Percentiles rank a stretch among this genome's conserved stretches.
Evolutionary conservation across 2,888 invertebrate genomes (phyloP).

Genomic region (Lampropteryx suffumata): DNA sequence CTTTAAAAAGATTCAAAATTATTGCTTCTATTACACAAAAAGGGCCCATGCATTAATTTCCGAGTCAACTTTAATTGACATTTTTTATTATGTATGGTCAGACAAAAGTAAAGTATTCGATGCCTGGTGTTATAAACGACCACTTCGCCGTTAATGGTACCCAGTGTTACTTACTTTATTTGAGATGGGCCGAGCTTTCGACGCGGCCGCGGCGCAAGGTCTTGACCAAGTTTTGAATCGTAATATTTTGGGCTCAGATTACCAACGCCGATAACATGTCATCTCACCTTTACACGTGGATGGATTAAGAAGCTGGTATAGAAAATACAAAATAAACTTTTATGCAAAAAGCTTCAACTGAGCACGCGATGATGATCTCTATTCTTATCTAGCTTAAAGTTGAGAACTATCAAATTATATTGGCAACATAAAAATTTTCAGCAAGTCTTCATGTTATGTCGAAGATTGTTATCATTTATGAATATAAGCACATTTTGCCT

Average conservation of each 20-base stretch:
- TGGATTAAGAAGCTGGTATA: conserved; percentile 33
- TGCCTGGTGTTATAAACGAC: conserved; percentile 68
- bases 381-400: too few relatives aligned
- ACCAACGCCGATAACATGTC: conserved; percentile 75
- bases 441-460: too few relatives aligned
- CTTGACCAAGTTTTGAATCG: conserved; percentile 81
- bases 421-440: too few relatives aligned
- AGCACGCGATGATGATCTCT: too few relatives aligned
- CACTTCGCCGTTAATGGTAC: conserved; percentile 71
- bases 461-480: too few relatives aligned
- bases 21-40: conserved; percentile 38
- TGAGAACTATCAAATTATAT: too few relatives aligned
- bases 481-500: too few relatives aligned
- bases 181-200: conserved; percentile 53
- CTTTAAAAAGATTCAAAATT: conserved; percentile 27
- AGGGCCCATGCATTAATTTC: conserved; percentile 61
- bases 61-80: conserved; percentile 66
- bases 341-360: too few relatives aligned
- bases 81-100: conserved; percentile 70
- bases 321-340: too few relatives aligned
- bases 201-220: conserved; percentile 57
- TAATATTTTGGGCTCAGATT: conserved; percentile 83
- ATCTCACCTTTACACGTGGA: conserved; percentile 75
- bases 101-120: conserved; percentile 65
- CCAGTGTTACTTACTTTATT: conserved; percentile 65